Percentiles rank a stretch among this genome's conserved stretches.
Evolutionary conservation across 1,140 invertebrate species (phyloP).

Genomic region (Diorhabda carinulata): DNA sequence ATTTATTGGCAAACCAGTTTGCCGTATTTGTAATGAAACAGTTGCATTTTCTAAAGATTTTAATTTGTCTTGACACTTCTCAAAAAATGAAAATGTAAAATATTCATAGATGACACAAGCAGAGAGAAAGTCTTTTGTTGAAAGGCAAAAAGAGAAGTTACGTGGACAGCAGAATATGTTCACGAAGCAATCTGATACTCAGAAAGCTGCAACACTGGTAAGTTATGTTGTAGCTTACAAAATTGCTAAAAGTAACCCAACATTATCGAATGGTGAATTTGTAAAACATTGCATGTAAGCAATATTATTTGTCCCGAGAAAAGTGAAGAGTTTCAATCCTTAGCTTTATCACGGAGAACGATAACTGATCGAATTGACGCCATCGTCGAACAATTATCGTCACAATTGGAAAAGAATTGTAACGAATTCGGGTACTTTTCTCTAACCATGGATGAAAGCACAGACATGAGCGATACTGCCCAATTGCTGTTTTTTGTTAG

Average conservation of each 20-base stretch:
- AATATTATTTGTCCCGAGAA: neutral
- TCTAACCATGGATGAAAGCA: conserved; percentile 41
- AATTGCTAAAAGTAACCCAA: conserved; percentile 39
- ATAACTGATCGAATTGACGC: neutral
- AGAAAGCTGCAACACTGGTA: conserved; percentile 15
- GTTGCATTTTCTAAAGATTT: no score
- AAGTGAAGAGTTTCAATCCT: neutral
- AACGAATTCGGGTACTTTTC: conserved; percentile 39
- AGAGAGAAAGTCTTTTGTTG: no score
- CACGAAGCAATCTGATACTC: no score
- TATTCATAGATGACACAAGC: no score
- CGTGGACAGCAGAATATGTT: no score
- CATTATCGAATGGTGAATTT: conserved; percentile 35
- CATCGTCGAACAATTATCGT: neutral
- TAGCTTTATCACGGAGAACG: neutral
- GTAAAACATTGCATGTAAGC: neutral
- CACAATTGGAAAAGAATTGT: neutral
- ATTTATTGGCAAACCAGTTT: no score
- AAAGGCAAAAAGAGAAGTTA: no score
- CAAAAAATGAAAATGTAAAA: no score
- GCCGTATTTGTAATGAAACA: no score
- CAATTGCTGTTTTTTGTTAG: conserved; percentile 37
- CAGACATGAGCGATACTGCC: conserved; percentile 39
- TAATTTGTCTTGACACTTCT: no score
- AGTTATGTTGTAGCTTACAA: conserved; percentile 34